Conservation (phyloP, 1,140 invertebrate genomes). For the Marisa cornuarietis region DNA sequence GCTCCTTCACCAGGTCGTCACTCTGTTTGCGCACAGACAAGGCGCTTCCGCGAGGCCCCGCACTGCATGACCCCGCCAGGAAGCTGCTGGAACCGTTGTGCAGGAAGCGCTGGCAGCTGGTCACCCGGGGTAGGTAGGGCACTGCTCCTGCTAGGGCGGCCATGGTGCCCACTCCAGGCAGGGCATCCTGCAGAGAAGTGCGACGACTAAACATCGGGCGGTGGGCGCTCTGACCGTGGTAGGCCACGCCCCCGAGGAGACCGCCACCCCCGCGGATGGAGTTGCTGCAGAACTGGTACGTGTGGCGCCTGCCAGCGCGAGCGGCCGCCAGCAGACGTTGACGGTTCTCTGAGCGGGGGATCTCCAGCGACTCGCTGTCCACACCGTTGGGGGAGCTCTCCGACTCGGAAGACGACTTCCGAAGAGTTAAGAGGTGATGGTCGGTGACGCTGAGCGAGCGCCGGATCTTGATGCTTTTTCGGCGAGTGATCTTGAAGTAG, state of each 20-base stretch:
- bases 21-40: constrained; percentile 25
- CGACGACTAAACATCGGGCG: constrained; percentile 7
- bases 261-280: background rate
- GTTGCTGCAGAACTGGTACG: background rate
- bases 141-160: constrained; percentile 6
- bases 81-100: constrained; percentile 5
- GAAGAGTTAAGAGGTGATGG: constrained; percentile 37
- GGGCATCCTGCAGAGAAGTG: constrained; percentile 29
- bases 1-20: constrained; percentile 52
- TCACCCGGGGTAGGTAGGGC: constrained; percentile 19
- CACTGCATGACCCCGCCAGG: background rate
- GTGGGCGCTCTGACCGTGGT: constrained; percentile 7
- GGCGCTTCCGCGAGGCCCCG: background rate
- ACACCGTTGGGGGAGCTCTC: constrained; percentile 30
- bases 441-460: constrained; percentile 43
- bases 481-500: constrained; percentile 50
- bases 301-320: constrained; percentile 11
- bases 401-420: constrained; percentile 42
- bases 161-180: constrained; percentile 16
- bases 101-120: constrained; percentile 10
- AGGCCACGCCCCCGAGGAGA: background rate
- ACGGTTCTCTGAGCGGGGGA: constrained; percentile 8
- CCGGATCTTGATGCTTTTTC: constrained; percentile 53
- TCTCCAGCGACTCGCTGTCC: background rate
- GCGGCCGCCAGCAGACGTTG: constrained; percentile 8